These are phyloP conservation scores for Zosterops borbonicus DNA, from an alignment of 2,113 vertebrate genomes.

Conservation along the genomic window DNA sequence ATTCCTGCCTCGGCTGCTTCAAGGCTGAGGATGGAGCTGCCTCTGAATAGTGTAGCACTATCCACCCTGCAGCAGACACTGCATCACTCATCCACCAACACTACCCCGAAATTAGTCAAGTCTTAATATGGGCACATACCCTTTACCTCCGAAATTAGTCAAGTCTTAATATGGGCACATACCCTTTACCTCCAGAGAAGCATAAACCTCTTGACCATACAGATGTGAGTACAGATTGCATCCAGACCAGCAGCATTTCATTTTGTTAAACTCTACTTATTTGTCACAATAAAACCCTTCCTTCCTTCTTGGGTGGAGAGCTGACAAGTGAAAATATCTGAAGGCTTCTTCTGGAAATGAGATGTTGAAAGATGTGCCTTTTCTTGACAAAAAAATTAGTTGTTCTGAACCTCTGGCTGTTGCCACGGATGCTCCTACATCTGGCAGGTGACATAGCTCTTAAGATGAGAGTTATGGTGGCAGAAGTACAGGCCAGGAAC, in stretches of 20 bases:
- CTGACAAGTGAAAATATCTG: neutral
- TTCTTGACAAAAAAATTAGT: neutral
- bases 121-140: neutral
- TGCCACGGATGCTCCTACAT: too few species aligned
- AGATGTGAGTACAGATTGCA: neutral
- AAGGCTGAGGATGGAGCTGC: neutral
- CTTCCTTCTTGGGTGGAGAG: neutral
- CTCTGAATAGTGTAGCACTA: neutral
- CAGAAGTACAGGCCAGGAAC: neutral
- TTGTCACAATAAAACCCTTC: neutral
- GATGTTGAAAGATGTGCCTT: neutral
- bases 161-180: neutral
- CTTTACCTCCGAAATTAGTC: neutral
- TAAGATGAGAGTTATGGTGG: neutral
- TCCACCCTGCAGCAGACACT: neutral
- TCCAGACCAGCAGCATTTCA: neutral
- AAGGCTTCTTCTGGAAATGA: neutral
- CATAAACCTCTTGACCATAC: neutral
- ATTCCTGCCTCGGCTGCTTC: rapidly evolving
- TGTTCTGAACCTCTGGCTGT: neutral
- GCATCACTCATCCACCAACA: rapidly evolving
- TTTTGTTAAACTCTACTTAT: neutral
- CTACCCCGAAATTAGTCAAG: neutral
- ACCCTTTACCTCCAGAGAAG: neutral
- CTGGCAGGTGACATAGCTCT: neutral